Conservation (phyloP, 92 coral and sea anemone genomes). For the Pocillopora meandrina region DNA sequence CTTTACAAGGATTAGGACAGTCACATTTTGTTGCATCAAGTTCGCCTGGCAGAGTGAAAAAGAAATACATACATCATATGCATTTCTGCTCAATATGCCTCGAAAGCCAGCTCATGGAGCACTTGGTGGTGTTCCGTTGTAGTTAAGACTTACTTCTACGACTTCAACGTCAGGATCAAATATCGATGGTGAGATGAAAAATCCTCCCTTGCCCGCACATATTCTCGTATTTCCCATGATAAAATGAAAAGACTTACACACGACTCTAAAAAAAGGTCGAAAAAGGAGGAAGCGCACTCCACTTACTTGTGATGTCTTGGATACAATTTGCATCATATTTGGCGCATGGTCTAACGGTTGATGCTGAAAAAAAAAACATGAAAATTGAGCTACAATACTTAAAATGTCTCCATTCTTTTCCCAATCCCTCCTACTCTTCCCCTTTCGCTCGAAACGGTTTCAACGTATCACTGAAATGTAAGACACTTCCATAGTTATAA, state of each 20-base stretch:
- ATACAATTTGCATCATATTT: conserved; percentile 2
- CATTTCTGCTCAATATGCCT: neutral
- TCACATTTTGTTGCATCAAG: conserved; percentile 19
- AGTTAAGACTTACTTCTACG: too few relatives aligned
- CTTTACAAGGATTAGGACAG: conserved; percentile 52
- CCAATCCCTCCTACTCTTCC: too few relatives aligned
- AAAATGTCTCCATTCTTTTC: neutral
- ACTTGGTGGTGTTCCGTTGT: too few relatives aligned
- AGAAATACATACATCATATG: neutral
- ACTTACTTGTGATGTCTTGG: neutral
- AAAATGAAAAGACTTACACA: too few relatives aligned
- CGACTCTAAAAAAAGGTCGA: neutral
- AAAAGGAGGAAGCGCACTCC: neutral
- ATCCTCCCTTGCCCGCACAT: too few relatives aligned
- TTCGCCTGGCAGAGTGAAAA: conserved; percentile 6
- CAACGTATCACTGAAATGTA: too few relatives aligned
- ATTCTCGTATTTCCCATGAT: too few relatives aligned
- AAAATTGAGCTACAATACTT: neutral
- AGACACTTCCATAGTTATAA: too few relatives aligned
- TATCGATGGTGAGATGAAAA: too few relatives aligned
- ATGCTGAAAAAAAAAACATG: neutral
- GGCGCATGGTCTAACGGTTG: conserved; percentile 6
- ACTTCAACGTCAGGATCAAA: too few relatives aligned
- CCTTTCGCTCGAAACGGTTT: too few relatives aligned
- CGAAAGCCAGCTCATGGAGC: too few relatives aligned